Conservation (phyloP, 2,888 invertebrate species). For the Mythimna ferrago region DNA sequence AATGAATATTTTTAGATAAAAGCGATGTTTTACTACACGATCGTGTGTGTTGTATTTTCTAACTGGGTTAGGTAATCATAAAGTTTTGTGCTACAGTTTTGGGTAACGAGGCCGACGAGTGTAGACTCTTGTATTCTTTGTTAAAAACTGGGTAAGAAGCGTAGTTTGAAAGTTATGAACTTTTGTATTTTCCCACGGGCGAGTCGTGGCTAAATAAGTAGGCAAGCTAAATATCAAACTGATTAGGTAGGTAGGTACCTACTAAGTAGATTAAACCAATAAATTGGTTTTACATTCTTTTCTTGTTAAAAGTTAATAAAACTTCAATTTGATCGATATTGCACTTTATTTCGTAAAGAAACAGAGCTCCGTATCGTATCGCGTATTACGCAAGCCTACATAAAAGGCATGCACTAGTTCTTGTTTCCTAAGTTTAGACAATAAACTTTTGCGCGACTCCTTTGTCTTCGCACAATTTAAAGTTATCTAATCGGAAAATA, state of each 20-base stretch:
- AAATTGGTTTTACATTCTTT: slow-evolving; percentile 30
- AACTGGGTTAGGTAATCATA: slow-evolving; percentile 60
- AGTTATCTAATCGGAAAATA: slow-evolving; percentile 51
- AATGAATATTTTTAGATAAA: slow-evolving; percentile 66
- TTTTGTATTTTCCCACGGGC: slow-evolving; percentile 42
- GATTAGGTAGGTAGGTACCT: no score
- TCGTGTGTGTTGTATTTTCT: slow-evolving; percentile 44
- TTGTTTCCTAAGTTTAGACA: slow-evolving; percentile 50
- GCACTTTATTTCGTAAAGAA: slow-evolving; percentile 22
- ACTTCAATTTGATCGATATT: slow-evolving; percentile 4
- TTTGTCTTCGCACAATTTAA: slow-evolving; percentile 50
- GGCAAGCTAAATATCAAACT: slow-evolving; percentile 16
- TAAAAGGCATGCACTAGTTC: slow-evolving; percentile 48
- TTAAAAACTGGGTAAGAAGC: slow-evolving; percentile 21
- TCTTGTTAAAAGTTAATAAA: background rate
- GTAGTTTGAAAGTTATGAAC: slow-evolving; percentile 45
- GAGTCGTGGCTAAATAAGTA: slow-evolving; percentile 14
- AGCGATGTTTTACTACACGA: slow-evolving; percentile 51
- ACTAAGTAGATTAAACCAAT: slow-evolving; percentile 30
- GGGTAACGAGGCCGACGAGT: slow-evolving; percentile 45
- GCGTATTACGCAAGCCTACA: slow-evolving; percentile 27
- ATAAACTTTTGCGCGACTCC: slow-evolving; percentile 45
- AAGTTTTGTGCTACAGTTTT: slow-evolving; percentile 52
- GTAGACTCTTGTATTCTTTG: slow-evolving; percentile 46
- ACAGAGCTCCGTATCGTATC: slow-evolving; percentile 37